Base-by-base conservation (phyloP, 2,888 invertebrate species). In the Ichneumon xanthorius region DNA sequence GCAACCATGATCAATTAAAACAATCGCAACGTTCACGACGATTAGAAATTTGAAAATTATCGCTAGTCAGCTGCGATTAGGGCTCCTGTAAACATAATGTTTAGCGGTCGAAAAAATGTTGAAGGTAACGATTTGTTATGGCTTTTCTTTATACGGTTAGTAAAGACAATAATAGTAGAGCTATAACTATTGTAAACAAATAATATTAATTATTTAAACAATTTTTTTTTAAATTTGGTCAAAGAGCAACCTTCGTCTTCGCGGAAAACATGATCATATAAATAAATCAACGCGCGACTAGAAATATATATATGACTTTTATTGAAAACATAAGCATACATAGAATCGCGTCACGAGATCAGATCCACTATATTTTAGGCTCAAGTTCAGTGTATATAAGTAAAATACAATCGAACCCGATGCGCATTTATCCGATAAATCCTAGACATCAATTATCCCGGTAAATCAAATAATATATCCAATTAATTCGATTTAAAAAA, bases 281-380 rank as follows among this genome's bases (percentile, higher is more conserved):
- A 63, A 63, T 16, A 6, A 33, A 58, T 30, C 16, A 16, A 4
- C n/a, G 11, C 30, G 61, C 30, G 6, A 30, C 30, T 63, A 33
- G 33, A 16, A 63, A 63, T 63, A 63, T 63, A 63, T 33, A 33
- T 63, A 63, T 30, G 22, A 33, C 7, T 16, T 63, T 63, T 63
- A 63, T 63, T 63, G 33, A 5, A 33, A 63, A 33, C 33, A 33
- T 33, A 16, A 14, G 33, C 16, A 33, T 63, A 33, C 33, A 63
- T 33, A 63, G 61, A 63, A 63, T 5, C 33, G 61, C 33, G 14
- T 63, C n/a, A 6, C 61, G 33, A 26, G 1, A 63, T 63, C 61
- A n/a, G 16, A 33, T 63, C 61, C 16, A 63, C 30, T n/a, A 33
- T 5, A 63, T 30, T 58, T 19, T 26, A 63, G 33, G 30, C 61